Conservation (phyloP, 2,113 vertebrate species). For the Xenopus borealis region DNA sequence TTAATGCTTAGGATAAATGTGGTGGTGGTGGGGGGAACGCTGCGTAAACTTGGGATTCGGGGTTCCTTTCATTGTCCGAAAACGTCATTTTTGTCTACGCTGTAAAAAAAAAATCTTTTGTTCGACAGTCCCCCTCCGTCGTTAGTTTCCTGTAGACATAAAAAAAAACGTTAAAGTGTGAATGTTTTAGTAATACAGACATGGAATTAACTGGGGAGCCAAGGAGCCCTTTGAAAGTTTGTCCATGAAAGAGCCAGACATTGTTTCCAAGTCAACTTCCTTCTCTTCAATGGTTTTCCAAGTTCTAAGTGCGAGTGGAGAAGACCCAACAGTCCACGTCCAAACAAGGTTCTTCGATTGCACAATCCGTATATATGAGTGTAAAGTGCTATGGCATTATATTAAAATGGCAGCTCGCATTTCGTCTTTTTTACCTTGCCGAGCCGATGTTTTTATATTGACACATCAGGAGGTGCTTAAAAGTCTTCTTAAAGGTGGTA, state of each 20-base stretch:
- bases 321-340: constrained; percentile 16
- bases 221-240: constrained; percentile 26
- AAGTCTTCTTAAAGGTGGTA: constrained; percentile 97
- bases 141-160: background rate
- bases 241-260: constrained; percentile 7
- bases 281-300: background rate
- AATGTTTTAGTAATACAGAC: constrained; percentile 19
- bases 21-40: too few relatives aligned
- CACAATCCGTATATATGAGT: constrained; percentile 52
- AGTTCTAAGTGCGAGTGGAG: constrained; percentile 43
- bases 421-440: constrained; percentile 76
- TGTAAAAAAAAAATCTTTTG: too few relatives aligned
- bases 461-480: constrained; percentile 96
- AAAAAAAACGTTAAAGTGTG: constrained; percentile 19
- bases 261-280: background rate
- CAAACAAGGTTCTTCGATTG: constrained; percentile 49
- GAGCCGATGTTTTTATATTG: constrained; percentile 95
- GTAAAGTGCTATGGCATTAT: constrained; percentile 64
- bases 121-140: too few relatives aligned
- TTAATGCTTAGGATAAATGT: constrained; percentile 11
- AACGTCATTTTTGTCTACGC: too few relatives aligned
- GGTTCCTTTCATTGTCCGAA: too few relatives aligned
- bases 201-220: constrained; percentile 18
- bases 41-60: too few relatives aligned
- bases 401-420: constrained; percentile 41